Evolutionary conservation across 2,113 vertebrate species (phyloP), one percentile per base, ranked within the genome.

Genomic region (Dolichotis patagonum): DNA sequence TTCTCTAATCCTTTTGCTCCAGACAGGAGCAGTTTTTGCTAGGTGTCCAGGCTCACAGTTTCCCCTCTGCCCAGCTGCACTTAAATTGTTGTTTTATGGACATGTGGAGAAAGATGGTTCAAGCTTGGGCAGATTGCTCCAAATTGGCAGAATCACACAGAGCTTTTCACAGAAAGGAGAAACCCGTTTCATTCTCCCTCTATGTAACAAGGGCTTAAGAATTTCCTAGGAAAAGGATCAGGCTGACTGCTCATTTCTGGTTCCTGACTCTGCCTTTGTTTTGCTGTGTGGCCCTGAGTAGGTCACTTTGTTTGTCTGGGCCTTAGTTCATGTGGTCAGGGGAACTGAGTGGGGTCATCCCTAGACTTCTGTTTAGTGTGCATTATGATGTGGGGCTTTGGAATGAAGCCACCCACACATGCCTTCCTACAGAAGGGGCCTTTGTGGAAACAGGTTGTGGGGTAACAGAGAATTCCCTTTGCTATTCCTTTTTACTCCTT

Each of bases 1-100:
- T 94, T 73, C 80, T 83, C 49, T 92, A 96, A 91, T 96, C 84
- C 87, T 85, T 52, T 78, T 80, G 90, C 86, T 85, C 63, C 78
- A 65, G 83, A 82, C 43, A 32, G 56, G 71, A 81, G 77, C 43
- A 38, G 49, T 26, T 63, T 97, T 93, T 89, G 89, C 90, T 81
- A 73, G 54, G 49, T 88, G 7, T 90, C 83, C 60, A 60, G 54
- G 11, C 30, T 56, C n/a, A 3, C 14, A 43, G 78, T 83, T 86
- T 95, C 35, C 43, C 1, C 58, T 90, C 71, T 58, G 28, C 35
- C 77, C 80, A 87, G 67, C 91, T 91, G 83, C 49, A 69, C 77
- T 77, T 86, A 80, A 83, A 83, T 75, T 95, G 91, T 80, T 95
- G 62, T 83, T 91, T 73, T 60, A 78, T n/a, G 54, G 54, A 38